Base-by-base conservation (phyloP, 2,888 invertebrate genomes). In the Vanessa cardui region DNA sequence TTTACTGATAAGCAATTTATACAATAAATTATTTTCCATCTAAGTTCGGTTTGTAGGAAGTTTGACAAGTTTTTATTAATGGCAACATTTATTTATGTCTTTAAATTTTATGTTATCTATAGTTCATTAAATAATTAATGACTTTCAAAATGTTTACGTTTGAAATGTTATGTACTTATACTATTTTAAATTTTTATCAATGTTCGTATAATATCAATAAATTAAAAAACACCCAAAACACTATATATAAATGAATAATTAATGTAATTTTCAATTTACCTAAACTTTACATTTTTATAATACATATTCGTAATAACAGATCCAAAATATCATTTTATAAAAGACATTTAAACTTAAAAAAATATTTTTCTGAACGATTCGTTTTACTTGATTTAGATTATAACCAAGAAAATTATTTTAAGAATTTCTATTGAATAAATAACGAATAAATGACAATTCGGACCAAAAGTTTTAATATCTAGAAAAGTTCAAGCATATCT, bases 401-500 rank as follows among this genome's bases (percentile, higher is more conserved):
- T 33, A 47, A 52, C 5, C 26, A 33, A 44, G 60, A 45, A 21
- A 31, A 33, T 62, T 45, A 65, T 59, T 62, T 62, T 56, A 47
- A 49, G 33, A 39, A 20, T 49, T 54, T 58, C 56, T 62, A 58
- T 50, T 31, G 31, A 44, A 62, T 26, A 26, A 58, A 61, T 33
- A 68, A 39, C 12, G 2, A 39, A 65, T 31, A 62, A 66, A 69
- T 67, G 64, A 66, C 62, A 66, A 72, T 84, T 88, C 76, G 90
- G 90, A 90, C 90, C 90, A 90, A 91, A 83, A 82, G 8, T 73
- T 76, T 79, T 80, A 79, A 83, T 83, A 82, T 82, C 79, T 84
- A 82, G 71, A 60, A 80, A 84, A 83, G 85, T 83, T 85, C 74
- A 73, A 82, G 85, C 90, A 91, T 91, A 91, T 91, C 90, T 89